Percentiles rank a stretch among this genome's conserved stretches.
phyloP scores from a whole-genome alignment of 2,888 invertebrate species.

The Acronicta alni region DNA sequence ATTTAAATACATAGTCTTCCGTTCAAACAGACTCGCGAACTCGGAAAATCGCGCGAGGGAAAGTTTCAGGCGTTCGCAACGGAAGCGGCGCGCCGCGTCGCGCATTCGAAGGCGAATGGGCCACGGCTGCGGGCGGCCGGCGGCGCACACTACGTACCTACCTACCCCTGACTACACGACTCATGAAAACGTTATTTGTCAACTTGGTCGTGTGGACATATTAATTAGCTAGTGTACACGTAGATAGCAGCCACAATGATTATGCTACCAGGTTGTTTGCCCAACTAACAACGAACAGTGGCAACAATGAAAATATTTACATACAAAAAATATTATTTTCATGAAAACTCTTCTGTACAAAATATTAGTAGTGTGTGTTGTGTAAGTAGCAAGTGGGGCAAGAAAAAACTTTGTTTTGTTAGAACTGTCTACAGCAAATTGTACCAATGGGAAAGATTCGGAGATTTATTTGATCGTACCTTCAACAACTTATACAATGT shows the following conservation, averaged over 20 bases:
- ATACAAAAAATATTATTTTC: constrained; percentile 7
- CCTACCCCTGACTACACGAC: constrained; percentile 59
- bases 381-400: too few relatives aligned
- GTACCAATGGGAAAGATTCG: constrained; percentile 1
- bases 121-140: constrained; percentile 39
- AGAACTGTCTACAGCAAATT: constrained; percentile 7
- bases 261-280: constrained; percentile 51
- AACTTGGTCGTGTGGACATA: constrained; percentile 59
- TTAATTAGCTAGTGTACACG: constrained; percentile 60
- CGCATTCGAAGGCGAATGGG: constrained; percentile 77
- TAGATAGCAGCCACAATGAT: constrained; percentile 53
- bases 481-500: constrained; percentile 16
- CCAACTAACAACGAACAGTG: constrained; percentile 38
- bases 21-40: constrained; percentile 24
- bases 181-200: constrained; percentile 62
- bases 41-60: constrained; percentile 63
- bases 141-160: constrained; percentile 56
- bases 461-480: constrained; percentile 13
- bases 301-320: constrained; percentile 11
- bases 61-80: constrained; percentile 72
- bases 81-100: constrained; percentile 73
- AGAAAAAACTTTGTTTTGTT: background rate
- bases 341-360: background rate
- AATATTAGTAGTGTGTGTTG: background rate
- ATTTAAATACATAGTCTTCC: constrained; percentile 16